Evolutionary conservation across 2,888 invertebrate species (phyloP).

Genomic region (Watsonalla binaria): DNA sequence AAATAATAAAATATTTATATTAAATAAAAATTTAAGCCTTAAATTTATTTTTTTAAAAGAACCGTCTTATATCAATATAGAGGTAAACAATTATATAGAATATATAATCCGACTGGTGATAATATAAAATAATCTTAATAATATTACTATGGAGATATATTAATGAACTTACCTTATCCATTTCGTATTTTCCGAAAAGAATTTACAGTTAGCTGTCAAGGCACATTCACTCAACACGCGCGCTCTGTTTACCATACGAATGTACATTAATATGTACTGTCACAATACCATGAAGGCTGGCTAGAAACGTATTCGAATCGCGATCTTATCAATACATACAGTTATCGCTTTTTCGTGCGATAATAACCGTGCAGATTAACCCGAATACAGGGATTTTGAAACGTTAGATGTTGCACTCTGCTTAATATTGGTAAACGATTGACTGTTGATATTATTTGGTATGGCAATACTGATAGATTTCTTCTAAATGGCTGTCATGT

Average conservation of each 20-base stretch:
- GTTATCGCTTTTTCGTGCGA: background rate
- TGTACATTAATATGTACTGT: background rate
- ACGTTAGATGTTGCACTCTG: background rate
- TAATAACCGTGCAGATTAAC: constrained; percentile 4
- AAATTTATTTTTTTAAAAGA: too few species aligned
- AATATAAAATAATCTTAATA: too few species aligned
- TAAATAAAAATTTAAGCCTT: too few species aligned
- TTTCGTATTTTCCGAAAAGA: constrained; percentile 53
- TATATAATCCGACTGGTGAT: too few species aligned
- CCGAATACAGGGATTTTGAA: background rate
- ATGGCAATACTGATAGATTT: too few species aligned
- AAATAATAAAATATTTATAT: too few species aligned
- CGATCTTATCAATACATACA: background rate
- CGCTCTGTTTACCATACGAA: background rate
- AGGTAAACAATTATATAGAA: too few species aligned
- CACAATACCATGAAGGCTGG: background rate
- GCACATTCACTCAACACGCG: constrained; percentile 26
- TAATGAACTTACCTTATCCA: constrained; percentile 44
- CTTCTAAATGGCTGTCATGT: too few species aligned
- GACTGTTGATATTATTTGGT: too few species aligned
- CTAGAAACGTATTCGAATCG: background rate
- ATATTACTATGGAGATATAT: too few species aligned
- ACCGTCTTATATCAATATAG: too few species aligned
- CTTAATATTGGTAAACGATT: background rate
- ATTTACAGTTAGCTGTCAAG: constrained; percentile 27